These are phyloP conservation scores for Gandaritis pyraliata DNA, from an alignment of 2,888 invertebrate species.

Conservation along the genomic window DNA sequence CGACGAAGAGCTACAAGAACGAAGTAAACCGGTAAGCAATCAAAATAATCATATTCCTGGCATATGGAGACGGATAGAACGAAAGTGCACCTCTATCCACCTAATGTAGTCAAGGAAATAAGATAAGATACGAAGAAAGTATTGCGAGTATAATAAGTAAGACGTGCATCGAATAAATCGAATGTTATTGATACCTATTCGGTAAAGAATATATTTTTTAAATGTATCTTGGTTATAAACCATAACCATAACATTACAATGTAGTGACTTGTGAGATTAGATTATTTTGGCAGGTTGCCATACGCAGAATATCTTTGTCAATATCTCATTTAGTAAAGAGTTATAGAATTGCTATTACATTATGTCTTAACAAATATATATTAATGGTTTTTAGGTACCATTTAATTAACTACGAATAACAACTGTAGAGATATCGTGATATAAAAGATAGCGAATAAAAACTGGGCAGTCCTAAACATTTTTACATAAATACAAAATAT, in stretches of 20 bases:
- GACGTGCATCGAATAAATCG: neutral
- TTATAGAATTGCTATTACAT: neutral
- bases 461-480: too few relatives aligned
- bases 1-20: constrained; percentile 39
- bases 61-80: constrained; percentile 45
- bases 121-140: constrained; percentile 9
- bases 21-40: constrained; percentile 47
- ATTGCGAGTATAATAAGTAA: neutral
- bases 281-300: too few relatives aligned
- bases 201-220: neutral
- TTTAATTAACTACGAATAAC: too few relatives aligned
- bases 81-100: constrained; percentile 48
- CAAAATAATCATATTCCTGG: constrained; percentile 57
- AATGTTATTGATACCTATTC: neutral
- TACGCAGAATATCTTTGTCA: too few relatives aligned
- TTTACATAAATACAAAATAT: too few relatives aligned
- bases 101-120: constrained; percentile 33
- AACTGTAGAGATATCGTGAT: too few relatives aligned
- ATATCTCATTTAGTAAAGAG: neutral
- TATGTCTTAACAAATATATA: too few relatives aligned
- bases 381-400: too few relatives aligned
- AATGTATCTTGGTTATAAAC: neutral
- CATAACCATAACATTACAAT: too few relatives aligned
- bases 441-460: too few relatives aligned
- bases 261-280: too few relatives aligned